phyloP scores from a whole-genome alignment of 2,113 vertebrate genomes.

The Pitta sordida region DNA sequence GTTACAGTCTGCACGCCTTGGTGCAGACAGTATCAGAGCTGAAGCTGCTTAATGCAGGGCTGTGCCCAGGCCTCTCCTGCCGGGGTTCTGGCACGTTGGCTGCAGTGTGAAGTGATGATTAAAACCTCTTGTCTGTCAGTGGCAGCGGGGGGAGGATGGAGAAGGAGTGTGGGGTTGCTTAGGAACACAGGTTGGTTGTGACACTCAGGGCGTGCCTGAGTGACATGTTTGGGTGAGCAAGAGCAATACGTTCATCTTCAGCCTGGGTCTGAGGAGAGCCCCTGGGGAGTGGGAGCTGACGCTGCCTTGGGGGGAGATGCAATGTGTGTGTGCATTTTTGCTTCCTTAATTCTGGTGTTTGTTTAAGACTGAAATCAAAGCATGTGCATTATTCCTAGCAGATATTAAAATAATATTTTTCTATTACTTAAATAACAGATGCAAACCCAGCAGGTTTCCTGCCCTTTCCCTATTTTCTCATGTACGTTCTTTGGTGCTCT shows the following conservation, averaged over 20 bases:
- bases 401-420: background rate
- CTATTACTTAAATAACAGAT: background rate
- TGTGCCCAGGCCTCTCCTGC: background rate
- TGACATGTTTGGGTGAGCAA: background rate
- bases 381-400: background rate
- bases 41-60: background rate
- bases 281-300: background rate
- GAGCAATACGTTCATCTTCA: background rate
- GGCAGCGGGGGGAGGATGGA: background rate
- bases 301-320: background rate
- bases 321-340: background rate
- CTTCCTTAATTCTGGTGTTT: background rate
- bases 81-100: rapidly evolving
- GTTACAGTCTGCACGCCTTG: background rate
- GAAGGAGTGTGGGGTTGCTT: background rate
- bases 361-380: background rate
- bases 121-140: background rate
- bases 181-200: background rate
- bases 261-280: rapidly evolving
- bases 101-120: background rate
- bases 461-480: background rate
- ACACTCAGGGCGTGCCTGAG: background rate
- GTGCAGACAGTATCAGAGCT: background rate
- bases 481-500: background rate
- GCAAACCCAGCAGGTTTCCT: background rate